Base-by-base conservation (phyloP, 2,888 invertebrate species). In the Sinodicranocentrus sp. region DNA sequence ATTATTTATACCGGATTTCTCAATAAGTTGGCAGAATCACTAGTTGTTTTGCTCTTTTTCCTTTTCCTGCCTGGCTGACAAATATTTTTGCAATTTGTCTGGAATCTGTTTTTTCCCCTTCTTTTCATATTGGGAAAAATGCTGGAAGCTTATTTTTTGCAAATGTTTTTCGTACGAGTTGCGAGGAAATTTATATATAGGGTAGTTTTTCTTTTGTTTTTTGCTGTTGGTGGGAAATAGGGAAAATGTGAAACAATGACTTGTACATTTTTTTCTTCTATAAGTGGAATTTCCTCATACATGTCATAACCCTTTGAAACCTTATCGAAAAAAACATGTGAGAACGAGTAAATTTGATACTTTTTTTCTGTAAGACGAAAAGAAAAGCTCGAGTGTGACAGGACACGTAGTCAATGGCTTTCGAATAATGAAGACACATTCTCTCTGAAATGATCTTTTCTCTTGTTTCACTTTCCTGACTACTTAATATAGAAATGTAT, bases 361-460 rank as follows among this genome's bases (percentile, higher is more conserved):
- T 5, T 8, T 3, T 61, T 61, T 26, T 26, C 19, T 3, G 26
- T 57, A 23, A 15, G 43, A 43, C 59, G 28, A 33, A 43, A 39
- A 52, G 63, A 44, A 61, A 26, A 67, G 65, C 48, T n/a, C 54
- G 59, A 67, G 52, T 59, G 39, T 68, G 68, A 77, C 67, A 77
- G 28, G 77, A 68, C 68, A 68, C 68, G 77, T 77, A 77, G 59
- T 19, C 43, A 59, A 68, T 68, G 59, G 77, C 77, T 44, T 68
- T 68, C 17, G 57, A 26, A 26, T 77, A 68, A 77, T 77, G 77
- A 77, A 77, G 77, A 68, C 44, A 68, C 65, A 65, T 65, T 65
- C 43, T 65, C 63, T 17, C 21, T 25, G 21, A 65, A 25, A 10
- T 65, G 39, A 10, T 63, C 21, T 65, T 65, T 43, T 21, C 21